Evolutionary conservation across 2,888 invertebrate genomes (phyloP), one percentile per base, ranked within the genome.

Genomic region (Coelopa pilipes): DNA sequence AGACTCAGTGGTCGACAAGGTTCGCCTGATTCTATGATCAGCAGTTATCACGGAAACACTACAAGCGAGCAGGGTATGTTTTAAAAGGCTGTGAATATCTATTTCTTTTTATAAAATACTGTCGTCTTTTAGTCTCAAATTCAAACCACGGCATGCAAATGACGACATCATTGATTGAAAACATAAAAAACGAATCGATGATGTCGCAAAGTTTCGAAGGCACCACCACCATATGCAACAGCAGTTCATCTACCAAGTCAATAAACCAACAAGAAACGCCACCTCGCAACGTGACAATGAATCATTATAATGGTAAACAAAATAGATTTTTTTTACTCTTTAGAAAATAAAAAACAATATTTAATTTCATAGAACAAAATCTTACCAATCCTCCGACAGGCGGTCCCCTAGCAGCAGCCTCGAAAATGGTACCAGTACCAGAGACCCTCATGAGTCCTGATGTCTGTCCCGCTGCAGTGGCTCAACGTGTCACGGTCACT

Each of bases 401-500:
- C 19, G 87, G 87, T 15, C 92, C 94, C 0, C 86, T 96, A 75
- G 93, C 94, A 82, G 94, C 95, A 12, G 93, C 95, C 12, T 94
- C 94, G 0, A 95, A 95, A 88, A 92, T 95, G 90, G 93, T 96
- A 0, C 96, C 95, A 0, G 95, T 95, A 46, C 95, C 95, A 0
- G 96, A 96, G 85, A 93, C 94, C 0, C 88, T 96, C 1, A 94
- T 95, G 93, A 95, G 95, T 82, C 95, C 94, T 0, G 94, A 94
- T 85, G 87, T 87, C 63, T 87, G 87, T 78, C 87, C 88, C 55
- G 81, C 82, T 45, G 81, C 84, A 34, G 86, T 86, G n/a, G 83
- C 83, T 7, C 87, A 86, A 76, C 81, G 84, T 59, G 82, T 83
- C 12, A 82, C 84, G 0, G 85, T 86, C 1, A 81, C 83, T 15